Conservation (phyloP, 2,797 vertebrate species). For the Coccyzus lansbergi region DNA sequence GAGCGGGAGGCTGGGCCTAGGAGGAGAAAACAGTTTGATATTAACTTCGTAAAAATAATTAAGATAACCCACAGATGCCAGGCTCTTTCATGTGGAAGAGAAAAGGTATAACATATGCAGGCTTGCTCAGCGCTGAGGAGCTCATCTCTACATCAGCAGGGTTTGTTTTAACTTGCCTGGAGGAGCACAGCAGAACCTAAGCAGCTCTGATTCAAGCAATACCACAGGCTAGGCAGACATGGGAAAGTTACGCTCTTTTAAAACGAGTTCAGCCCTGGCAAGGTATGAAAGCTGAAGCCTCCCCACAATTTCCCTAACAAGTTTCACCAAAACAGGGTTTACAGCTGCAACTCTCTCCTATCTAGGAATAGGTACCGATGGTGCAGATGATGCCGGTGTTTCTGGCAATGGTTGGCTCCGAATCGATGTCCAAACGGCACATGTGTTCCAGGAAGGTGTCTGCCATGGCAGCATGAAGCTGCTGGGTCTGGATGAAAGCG, state of each 20-base stretch:
- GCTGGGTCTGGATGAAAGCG: constrained; percentile 91
- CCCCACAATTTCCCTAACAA: background rate
- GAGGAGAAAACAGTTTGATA: background rate
- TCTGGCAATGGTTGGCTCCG: constrained; percentile 88
- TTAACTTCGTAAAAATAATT: background rate
- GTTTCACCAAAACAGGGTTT: background rate
- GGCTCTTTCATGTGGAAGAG: background rate
- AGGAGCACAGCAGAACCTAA: background rate
- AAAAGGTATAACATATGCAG: background rate
- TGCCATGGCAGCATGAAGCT: constrained; percentile 93
- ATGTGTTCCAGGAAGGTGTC: constrained; percentile 95
- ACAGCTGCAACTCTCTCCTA: background rate
- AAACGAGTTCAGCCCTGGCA: background rate
- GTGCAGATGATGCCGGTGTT: constrained; percentile 99
- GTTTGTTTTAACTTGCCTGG: background rate
- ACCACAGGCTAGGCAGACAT: background rate
- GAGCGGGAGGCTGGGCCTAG: constrained; percentile 92
- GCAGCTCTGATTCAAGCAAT: background rate
- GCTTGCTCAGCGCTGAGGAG: background rate
- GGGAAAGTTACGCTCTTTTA: background rate
- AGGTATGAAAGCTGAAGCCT: constrained; percentile 8
- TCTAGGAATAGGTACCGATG: constrained; percentile 84
- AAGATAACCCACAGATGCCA: background rate
- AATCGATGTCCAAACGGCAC: constrained; percentile 97
- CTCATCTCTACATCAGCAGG: background rate